Conservation (phyloP, 2,113 vertebrate genomes). For the Lophotis ruficrista region DNA sequence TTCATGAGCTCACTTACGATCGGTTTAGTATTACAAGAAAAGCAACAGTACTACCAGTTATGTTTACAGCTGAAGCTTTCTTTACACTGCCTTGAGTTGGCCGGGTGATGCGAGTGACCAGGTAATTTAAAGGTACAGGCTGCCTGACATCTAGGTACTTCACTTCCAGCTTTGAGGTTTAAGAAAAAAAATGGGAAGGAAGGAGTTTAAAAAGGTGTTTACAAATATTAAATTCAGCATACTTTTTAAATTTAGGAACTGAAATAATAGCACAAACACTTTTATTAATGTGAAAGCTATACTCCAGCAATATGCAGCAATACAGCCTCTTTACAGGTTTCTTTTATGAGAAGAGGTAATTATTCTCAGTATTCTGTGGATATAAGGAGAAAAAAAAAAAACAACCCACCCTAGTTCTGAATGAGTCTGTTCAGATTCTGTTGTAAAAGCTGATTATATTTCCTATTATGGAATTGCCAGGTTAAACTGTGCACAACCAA, state of each 20-base stretch:
- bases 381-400: not conserved
- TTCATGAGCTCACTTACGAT: not conserved
- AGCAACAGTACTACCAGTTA: not conserved
- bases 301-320: conserved; percentile 31
- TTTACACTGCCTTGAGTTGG: not conserved
- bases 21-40: not conserved
- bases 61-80: not conserved
- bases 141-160: not conserved
- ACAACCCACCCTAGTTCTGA: not conserved
- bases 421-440: not conserved
- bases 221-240: not conserved
- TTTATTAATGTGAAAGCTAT: not conserved
- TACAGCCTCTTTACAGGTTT: not conserved
- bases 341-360: not conserved
- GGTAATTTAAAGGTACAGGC: not conserved
- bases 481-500: conserved; percentile 44
- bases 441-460: conserved; percentile 3
- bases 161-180: not conserved
- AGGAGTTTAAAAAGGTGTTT: not conserved
- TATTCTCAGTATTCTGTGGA: not conserved
- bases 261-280: not conserved
- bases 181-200: not conserved
- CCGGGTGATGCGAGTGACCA: not conserved
- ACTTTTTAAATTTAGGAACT: not conserved
- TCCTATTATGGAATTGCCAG: not conserved